Conservation (phyloP, 1,140 invertebrate species). For the Drosophila navojoa region DNA sequence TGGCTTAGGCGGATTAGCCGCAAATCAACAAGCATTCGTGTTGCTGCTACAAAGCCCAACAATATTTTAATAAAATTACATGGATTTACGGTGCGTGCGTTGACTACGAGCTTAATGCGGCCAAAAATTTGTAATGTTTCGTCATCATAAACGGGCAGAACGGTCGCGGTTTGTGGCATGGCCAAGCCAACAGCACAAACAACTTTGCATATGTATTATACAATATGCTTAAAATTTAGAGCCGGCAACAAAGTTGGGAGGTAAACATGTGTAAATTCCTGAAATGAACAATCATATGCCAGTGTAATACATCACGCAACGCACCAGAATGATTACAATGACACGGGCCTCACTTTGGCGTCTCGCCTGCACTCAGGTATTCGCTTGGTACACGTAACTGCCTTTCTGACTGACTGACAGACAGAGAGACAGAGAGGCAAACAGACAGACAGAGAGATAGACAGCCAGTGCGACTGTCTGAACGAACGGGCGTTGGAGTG, state of each 20-base stretch:
- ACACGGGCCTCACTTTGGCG: slow-evolving; percentile 57
- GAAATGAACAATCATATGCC: slow-evolving; percentile 78
- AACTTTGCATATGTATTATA: slow-evolving; percentile 43
- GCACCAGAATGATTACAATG: slow-evolving; percentile 59
- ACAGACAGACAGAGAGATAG: slow-evolving; percentile 24
- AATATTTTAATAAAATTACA: slow-evolving; percentile 80
- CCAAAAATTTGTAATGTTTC: slow-evolving; percentile 67
- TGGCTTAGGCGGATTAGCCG: slow-evolving; percentile 58
- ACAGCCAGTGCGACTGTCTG: slow-evolving; percentile 20
- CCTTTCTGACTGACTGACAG: slow-evolving; percentile 23
- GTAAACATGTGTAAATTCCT: slow-evolving; percentile 73
- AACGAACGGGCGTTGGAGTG: slow-evolving; percentile 33
- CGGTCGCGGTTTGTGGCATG: slow-evolving; percentile 15
- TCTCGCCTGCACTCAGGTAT: slow-evolving; percentile 15
- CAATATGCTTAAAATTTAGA: slow-evolving; percentile 5
- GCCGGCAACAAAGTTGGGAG: not conserved
- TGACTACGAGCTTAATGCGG: slow-evolving; percentile 64
- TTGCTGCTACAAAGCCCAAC: slow-evolving; percentile 53
- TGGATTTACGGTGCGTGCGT: slow-evolving; percentile 66
- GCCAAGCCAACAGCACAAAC: slow-evolving; percentile 25
- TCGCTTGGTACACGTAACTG: slow-evolving; percentile 12
- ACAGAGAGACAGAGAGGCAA: slow-evolving; percentile 31
- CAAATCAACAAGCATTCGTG: slow-evolving; percentile 67
- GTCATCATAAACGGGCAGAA: slow-evolving; percentile 66
- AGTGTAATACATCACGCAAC: slow-evolving; percentile 75